phyloP scores from a whole-genome alignment of 2,797 vertebrate genomes.

The Falco columbarius region DNA sequence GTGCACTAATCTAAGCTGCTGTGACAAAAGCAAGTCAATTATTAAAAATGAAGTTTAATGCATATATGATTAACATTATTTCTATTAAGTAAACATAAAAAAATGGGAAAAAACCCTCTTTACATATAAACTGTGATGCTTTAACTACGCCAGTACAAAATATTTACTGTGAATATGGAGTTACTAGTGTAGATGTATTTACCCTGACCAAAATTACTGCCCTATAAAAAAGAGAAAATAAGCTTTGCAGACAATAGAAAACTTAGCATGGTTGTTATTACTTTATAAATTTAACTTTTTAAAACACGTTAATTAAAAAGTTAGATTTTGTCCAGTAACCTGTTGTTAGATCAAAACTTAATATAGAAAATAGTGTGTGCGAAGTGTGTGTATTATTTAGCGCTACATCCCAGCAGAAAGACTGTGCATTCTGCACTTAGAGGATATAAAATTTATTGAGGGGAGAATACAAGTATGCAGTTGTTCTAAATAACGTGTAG shows the following conservation, averaged over 20 bases:
- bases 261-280: not conserved
- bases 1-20: not conserved
- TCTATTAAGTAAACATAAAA: not conserved
- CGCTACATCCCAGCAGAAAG: not conserved
- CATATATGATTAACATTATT: not conserved
- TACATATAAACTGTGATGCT: not conserved
- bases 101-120: not conserved
- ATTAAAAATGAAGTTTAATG: not conserved
- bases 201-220: not conserved
- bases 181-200: not conserved
- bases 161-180: not conserved
- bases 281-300: not conserved
- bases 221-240: not conserved
- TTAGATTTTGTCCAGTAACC: not conserved
- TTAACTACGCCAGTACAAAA: not conserved
- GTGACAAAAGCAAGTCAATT: not conserved
- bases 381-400: not conserved
- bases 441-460: not conserved
- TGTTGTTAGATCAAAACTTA: not conserved
- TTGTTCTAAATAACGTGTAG: not conserved
- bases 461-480: accelerated
- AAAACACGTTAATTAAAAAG: not conserved
- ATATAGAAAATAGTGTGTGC: not conserved
- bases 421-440: accelerated
- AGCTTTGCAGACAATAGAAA: not conserved